These are phyloP conservation scores for Thalassoma bifasciatum DNA, from an alignment of 2,113 vertebrate genomes.

Conservation along the genomic window DNA sequence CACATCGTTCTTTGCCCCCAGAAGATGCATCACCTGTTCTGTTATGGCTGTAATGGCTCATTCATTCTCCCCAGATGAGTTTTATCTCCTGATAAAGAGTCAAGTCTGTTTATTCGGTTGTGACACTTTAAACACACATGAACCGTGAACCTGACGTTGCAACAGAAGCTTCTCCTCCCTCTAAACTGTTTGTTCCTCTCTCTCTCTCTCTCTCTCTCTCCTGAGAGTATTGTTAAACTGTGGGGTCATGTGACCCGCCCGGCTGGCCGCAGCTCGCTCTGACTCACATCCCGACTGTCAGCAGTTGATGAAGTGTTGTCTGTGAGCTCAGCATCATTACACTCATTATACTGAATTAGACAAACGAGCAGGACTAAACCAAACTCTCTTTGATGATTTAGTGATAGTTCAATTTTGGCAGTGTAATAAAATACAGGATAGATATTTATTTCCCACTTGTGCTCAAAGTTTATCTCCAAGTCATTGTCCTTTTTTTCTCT, in stretches of 20 bases:
- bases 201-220: too few species aligned
- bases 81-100: too few species aligned
- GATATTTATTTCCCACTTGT: too few species aligned
- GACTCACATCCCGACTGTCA: slow-evolving; percentile 12
- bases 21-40: background rate
- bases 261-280: background rate
- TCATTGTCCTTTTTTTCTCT: too few species aligned
- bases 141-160: background rate
- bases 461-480: too few species aligned
- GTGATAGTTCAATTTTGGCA: too few species aligned
- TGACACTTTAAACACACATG: slow-evolving; percentile 10
- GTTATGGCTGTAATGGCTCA: background rate
- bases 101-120: slow-evolving; percentile 1
- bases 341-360: slow-evolving; percentile 34
- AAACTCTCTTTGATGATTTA: slow-evolving; percentile 6
- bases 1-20: background rate
- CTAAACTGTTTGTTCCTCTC: slow-evolving; percentile 28
- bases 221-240: slow-evolving; percentile 34
- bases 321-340: slow-evolving; percentile 25
- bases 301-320: slow-evolving; percentile 19
- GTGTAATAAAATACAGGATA: too few species aligned
- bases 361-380: background rate
- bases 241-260: slow-evolving; percentile 35
- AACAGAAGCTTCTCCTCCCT: slow-evolving; percentile 7
- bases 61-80: too few species aligned